Evolutionary conservation across 2,888 invertebrate genomes (phyloP), one percentile per base, ranked within the genome.

Genomic region (Cynaeus angustus): DNA sequence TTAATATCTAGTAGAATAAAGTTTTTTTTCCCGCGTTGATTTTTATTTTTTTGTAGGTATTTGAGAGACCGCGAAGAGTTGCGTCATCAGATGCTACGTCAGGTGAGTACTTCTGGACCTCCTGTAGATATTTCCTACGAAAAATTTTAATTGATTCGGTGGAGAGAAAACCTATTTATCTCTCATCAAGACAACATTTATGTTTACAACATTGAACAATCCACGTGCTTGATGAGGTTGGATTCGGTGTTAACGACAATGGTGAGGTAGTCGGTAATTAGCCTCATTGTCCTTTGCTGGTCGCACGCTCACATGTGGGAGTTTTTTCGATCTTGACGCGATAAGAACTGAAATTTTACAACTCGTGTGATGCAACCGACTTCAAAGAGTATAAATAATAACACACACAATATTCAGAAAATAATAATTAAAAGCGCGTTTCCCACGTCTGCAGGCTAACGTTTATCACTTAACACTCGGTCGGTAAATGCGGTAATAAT

Each of bases 391-490:
- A 13, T 41, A 50, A 50, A 67, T 56, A 46, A 50, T 62, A 68
- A 73, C 64, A 64, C 61, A 52, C 65, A 45, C 46, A 65, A 48
- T 45, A 46, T 26, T 8, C 46, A 66, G 37, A 56, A 66, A 46
- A 72, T 66, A 66, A 66, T 74, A 77, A 77, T 77, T 75, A 77
- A 77, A 76, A 74, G 71, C 74, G 62, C 50, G 71, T 77, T 64
- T 77, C 77, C 75, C 77, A 77, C 75, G 75, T 73, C 75, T 71
- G 65, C 53, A 45, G 71, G 72, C 67, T 70, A 77, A 74, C 75
- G 77, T 76, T 76, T 78, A 75, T 75, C 77, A 77, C 76, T 74
- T 70, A 59, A 59, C 66, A 52, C 66, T 48, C 41, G 41, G 33
- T 48, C 14, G 37, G 66, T 55, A 66, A 66, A 66, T 66, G 66